Base-by-base conservation (phyloP, 2,113 vertebrate genomes). In the Aplodontia rufa region DNA sequence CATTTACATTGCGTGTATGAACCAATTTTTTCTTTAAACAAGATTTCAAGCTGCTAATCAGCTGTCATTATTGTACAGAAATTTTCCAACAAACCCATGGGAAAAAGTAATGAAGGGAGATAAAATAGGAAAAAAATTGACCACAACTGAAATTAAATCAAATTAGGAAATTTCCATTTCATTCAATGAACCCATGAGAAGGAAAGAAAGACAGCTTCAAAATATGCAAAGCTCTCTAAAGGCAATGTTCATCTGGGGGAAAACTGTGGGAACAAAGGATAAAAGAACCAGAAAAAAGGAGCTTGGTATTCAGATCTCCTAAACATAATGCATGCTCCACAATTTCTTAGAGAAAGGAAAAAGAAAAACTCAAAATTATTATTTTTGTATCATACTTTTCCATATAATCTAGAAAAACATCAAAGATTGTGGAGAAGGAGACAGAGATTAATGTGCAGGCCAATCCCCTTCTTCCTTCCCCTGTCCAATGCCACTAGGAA, bases 11-110 rank as follows among this genome's bases (percentile, higher is more conserved):
- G 51, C 1, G 69, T 49, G 26, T n/a, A n/a, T 26, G 1, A 94
- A 66, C 13, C n/a, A 42, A 5, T 72, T 95, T 94, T 93, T 94
- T 37, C 47, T 84, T 45, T 94, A 93, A 78, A 84, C 10, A 82
- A 95, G 42, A 51, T 76, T 84, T 93, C n/a, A 94, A 85, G 69
- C 32, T 81, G 28, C 78, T 60, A 84, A 66, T 55, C 37, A 47
- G 58, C 0, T 40, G 45, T 83, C 69, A 37, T 93, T 96, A 14
- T 37, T 80, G n/a, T 40, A 35, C 40, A 92, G 69, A 96, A 83
- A 8, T 94, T 97, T 82, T 78, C 3, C 26, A 32, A 8, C 0
- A 30, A 86, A 96, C 47, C 11, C 17, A 83, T 75, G 32, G 60
- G 32, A 42, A 97, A 84, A 14, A 87, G 55, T 7, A 71, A 85